These are phyloP conservation scores for Uropsilus gracilis DNA, from an alignment of 2,113 vertebrate genomes.

Conservation along the genomic window DNA sequence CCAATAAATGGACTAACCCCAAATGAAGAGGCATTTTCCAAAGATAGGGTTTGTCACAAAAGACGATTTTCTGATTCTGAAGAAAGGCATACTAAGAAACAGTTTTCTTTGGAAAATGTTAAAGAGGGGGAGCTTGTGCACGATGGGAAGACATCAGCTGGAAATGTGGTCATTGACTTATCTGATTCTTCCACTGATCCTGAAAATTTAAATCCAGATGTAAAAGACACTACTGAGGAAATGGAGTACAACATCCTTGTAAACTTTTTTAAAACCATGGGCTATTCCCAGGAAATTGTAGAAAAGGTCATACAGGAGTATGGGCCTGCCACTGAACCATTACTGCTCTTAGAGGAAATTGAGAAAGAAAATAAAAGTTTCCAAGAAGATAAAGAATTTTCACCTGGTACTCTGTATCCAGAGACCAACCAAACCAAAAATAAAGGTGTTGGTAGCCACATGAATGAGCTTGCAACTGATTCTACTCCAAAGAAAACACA, in stretches of 20 bases:
- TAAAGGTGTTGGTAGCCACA: constrained; percentile 49
- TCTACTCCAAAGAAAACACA: constrained; percentile 72
- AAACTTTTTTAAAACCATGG: constrained; percentile 99
- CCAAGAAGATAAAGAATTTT: constrained; percentile 76
- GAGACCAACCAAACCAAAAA: constrained; percentile 70
- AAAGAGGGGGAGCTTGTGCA: constrained; percentile 59
- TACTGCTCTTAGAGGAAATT: constrained; percentile 93
- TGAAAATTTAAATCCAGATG: constrained; percentile 72
- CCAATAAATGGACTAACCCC: constrained; percentile 75
- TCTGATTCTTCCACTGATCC: constrained; percentile 50
- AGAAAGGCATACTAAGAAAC: constrained; percentile 94
- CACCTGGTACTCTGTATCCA: neutral
- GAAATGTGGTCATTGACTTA: constrained; percentile 79
- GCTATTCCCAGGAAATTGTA: constrained; percentile 94
- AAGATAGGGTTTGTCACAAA: constrained; percentile 92
- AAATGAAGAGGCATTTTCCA: constrained; percentile 73
- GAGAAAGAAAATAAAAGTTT: constrained; percentile 89
- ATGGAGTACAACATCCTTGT: constrained; percentile 96
- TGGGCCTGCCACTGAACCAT: constrained; percentile 93
- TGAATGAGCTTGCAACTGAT: constrained; percentile 65
- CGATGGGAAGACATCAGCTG: constrained; percentile 19
- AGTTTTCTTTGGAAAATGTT: constrained; percentile 91
- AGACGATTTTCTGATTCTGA: constrained; percentile 94
- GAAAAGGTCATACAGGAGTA: constrained; percentile 93
- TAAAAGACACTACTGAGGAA: constrained; percentile 91